Base-by-base conservation (phyloP, 2,113 vertebrate species). In the Sinosuthora webbiana region DNA sequence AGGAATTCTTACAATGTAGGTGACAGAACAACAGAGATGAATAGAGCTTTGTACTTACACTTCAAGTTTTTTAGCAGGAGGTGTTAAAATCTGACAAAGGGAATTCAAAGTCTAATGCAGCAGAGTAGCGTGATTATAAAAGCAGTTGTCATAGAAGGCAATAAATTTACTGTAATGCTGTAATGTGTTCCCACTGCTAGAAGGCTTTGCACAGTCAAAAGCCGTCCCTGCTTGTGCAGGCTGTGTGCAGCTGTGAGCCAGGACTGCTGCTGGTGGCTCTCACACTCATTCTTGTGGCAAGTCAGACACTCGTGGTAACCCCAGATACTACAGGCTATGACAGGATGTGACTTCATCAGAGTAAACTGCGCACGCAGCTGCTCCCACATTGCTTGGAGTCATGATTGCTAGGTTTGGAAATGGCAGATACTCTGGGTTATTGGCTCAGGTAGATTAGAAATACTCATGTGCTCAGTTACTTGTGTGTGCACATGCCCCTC, bases 291-390 rank as follows among this genome's bases (percentile, higher is more conserved):
- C 77, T 56, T 22, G 0, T 94, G 68, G n/a, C 55, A 56, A 85
- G 75, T 49, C 79, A 82, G 77, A 70, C 41, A 30, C 78, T 60
- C 3, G 0, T 63, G 50, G 69, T 67, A 78, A 75, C 64, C 90
- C 52, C 87, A 91, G 84, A n/a, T 84, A 55, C 84, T 39, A 1
- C 0, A 2, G 44, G 65, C 3, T 77, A 44, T 64, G 71, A 77
- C 88, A 90, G 80, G 88, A 83, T 83, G 35, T 90, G 88, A 90
- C 79, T 86, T 96, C 90, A 82, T 83, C 83, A 73, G 27, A 93
- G 90, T 33, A 77, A 90, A 86, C 79, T 62, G 41, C 18, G 2
- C 21, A 8, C 0, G 1, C 93, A 94, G 60, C 90, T 92, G 75
- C 85, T 93, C 31, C 79, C 71, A 15, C 55, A n/a, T 78, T 64